phyloP scores from a whole-genome alignment of 2,797 vertebrate genomes.

The Anableps anableps region DNA sequence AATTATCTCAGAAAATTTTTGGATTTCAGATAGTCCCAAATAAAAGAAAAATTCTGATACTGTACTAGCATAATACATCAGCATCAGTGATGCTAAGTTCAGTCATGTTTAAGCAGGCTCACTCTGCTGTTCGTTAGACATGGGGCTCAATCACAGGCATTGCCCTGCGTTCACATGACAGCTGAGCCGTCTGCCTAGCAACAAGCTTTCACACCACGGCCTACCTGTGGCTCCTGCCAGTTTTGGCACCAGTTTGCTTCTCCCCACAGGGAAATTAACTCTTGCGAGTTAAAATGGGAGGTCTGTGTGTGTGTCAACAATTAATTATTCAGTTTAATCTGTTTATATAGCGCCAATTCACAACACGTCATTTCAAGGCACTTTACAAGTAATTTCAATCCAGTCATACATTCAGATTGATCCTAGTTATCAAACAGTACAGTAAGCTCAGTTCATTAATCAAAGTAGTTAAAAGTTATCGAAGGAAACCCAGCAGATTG shows the following conservation, averaged over 20 bases:
- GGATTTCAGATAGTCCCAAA: too few species aligned
- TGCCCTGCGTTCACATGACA: constrained; percentile 4
- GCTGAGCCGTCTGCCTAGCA: constrained; percentile 48
- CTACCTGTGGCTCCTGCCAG: constrained; percentile 48
- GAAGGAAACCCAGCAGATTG: too few species aligned
- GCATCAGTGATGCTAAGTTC: background rate
- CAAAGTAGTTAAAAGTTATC: too few species aligned
- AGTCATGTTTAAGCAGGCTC: background rate
- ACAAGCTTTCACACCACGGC: constrained; percentile 35
- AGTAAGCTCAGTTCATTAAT: too few species aligned
- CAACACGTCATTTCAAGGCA: too few species aligned
- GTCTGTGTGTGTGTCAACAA: constrained; percentile 37
- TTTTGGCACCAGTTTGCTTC: constrained; percentile 27
- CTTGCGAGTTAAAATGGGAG: constrained; percentile 12
- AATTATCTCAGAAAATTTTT: background rate
- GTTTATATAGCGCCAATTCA: too few species aligned
- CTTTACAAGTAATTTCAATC: too few species aligned
- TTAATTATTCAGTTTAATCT: too few species aligned
- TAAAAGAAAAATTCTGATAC: too few species aligned
- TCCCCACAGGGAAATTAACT: constrained; percentile 56
- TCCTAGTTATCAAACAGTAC: too few species aligned
- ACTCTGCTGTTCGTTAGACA: background rate
- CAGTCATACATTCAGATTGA: too few species aligned
- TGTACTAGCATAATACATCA: too few species aligned
- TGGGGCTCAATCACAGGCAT: background rate